Base-by-base conservation (phyloP, 2,113 vertebrate genomes). In the Menura novaehollandiae region DNA sequence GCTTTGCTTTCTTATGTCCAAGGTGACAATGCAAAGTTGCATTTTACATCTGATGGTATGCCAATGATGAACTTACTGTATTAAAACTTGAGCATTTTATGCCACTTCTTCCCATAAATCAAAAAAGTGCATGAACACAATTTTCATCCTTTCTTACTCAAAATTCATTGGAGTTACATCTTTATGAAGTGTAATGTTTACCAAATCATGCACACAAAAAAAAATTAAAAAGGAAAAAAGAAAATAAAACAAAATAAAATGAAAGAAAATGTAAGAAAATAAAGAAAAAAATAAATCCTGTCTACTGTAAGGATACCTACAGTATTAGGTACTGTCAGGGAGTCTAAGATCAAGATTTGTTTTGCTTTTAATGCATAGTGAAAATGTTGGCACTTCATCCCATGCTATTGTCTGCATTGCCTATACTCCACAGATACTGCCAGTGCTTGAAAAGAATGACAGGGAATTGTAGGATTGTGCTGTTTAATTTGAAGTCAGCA, bases 401-500 rank as follows among this genome's bases (percentile, higher is more conserved):
- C 59, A 75, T 76, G 79, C 72, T 88, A 60, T 95, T 93, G 96
- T 94, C 69, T 87, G 53, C 88, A 87, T 97, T 97, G 96, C 97
- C 97, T 97, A 92, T 93, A 94, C 96, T 91, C 89, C 68, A 97
- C 59, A 95, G 94, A 97, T 96, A 95, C 94, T 97, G 97, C 94
- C 88, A 91, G 90, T 95, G 94, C 95, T 97, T 85, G 94, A 88
- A 94, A 97, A 97, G 88, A 97, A 97, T 95, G 97, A 97, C 97
- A 95, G 96, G 91, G 92, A 97, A 94, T 97, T 83, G 39, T 89
- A 98, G 97, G 96, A 98, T 98, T 98, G 97, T 98, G 97, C 98
- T 90, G 95, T 98, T 98, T 98, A 98, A 98, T 98, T 99, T 99
- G 98, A 99, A 98, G 98, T 99, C 98, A 99, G 99, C 99, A 99